Percentiles rank a stretch among this genome's conserved stretches.
Evolutionary conservation across 2,797 vertebrate genomes (phyloP).

Genomic region (Natrix natrix): DNA sequence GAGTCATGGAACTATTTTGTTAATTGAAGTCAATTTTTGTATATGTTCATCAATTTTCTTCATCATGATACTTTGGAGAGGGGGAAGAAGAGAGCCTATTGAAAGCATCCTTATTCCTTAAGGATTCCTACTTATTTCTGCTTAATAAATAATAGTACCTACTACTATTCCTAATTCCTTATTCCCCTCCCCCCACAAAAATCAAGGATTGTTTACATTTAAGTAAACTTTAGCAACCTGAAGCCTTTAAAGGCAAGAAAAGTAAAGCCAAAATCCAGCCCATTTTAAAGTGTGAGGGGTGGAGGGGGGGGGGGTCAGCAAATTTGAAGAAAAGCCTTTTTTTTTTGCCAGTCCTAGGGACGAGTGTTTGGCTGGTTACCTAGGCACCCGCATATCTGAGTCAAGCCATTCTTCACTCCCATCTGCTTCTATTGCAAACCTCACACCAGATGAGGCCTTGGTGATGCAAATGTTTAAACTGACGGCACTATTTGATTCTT

Average conservation of each 20-base stretch:
- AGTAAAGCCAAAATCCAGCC: background rate
- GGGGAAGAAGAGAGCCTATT: background rate
- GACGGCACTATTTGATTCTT: slow-evolving; percentile 9
- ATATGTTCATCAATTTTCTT: background rate
- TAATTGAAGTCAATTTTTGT: background rate
- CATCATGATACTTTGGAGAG: background rate
- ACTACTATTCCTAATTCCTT: background rate
- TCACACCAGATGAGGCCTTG: background rate
- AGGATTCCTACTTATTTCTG: too few relatives aligned
- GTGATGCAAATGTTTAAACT: background rate
- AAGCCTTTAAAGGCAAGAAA: background rate
- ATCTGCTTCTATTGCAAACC: accelerated
- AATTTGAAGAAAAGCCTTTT: background rate
- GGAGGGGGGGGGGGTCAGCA: accelerated
- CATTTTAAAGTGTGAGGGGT: background rate
- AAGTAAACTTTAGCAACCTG: background rate
- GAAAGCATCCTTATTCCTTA: background rate
- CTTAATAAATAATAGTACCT: too few relatives aligned
- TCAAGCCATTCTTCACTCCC: background rate
- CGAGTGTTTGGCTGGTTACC: accelerated
- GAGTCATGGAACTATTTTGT: background rate
- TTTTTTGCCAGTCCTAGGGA: background rate
- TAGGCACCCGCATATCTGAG: background rate
- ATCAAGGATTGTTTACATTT: background rate
- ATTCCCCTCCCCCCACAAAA: background rate